These are phyloP conservation scores for Exocentrus adspersus DNA, from an alignment of 2,888 invertebrate species.

Conservation along the genomic window DNA sequence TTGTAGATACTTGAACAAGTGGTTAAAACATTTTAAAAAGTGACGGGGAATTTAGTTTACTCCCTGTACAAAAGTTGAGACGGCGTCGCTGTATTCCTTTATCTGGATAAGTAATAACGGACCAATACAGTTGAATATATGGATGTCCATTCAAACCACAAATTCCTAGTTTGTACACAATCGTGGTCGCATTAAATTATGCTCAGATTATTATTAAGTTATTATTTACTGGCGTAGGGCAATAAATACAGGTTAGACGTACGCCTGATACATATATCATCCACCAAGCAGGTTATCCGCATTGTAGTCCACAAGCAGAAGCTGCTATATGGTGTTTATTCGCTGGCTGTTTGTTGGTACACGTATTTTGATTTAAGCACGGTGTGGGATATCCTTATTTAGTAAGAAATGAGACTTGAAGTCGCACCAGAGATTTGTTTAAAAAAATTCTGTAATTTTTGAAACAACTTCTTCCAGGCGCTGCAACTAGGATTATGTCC, in stretches of 20 bases:
- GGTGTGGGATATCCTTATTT: constrained; percentile 18
- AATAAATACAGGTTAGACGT: constrained; percentile 41
- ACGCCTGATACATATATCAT: constrained; percentile 36
- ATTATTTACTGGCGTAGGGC: constrained; percentile 36
- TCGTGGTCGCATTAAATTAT: constrained; percentile 45
- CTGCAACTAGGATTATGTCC: too few relatives aligned
- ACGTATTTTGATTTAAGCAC: constrained; percentile 25
- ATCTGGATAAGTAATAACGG: neutral
- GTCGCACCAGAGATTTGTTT: neutral
- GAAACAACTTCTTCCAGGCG: too few relatives aligned
- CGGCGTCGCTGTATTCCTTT: too few relatives aligned
- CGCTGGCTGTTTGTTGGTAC: constrained; percentile 35
- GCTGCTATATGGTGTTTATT: constrained; percentile 35
- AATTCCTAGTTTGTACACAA: constrained; percentile 44
- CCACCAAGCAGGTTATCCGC: constrained; percentile 33
- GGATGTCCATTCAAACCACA: constrained; percentile 18
- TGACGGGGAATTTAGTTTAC: too few relatives aligned
- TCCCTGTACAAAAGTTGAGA: too few relatives aligned
- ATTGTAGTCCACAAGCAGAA: constrained; percentile 35
- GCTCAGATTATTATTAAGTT: constrained; percentile 44
- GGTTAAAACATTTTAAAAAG: too few relatives aligned
- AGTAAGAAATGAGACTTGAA: neutral
- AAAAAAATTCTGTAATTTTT: too few relatives aligned
- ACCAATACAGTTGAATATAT: too few relatives aligned
- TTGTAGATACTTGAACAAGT: too few relatives aligned